phyloP scores from a whole-genome alignment of 2,888 invertebrate species.

The Cantharis flavilabris region DNA sequence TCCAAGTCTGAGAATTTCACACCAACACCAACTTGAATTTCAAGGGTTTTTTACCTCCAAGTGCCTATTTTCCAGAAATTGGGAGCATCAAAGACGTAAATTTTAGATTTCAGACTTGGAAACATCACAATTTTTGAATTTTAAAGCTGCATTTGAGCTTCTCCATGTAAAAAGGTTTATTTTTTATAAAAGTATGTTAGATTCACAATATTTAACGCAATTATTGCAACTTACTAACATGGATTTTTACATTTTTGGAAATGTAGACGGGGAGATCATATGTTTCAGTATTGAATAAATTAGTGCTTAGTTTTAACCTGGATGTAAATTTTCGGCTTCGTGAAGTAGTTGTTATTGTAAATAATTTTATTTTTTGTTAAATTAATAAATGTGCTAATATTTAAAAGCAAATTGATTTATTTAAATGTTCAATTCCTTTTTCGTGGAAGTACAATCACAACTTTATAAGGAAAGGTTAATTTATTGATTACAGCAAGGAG shows the following conservation, averaged over 20 bases:
- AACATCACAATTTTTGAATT: not conserved
- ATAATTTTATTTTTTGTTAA: not conserved
- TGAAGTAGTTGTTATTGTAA: not conserved
- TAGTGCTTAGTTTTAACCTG: not conserved
- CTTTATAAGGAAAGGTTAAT: not conserved
- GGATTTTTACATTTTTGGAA: not conserved
- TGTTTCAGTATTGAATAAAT: not conserved
- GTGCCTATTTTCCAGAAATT: not conserved
- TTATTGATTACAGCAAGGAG: not conserved
- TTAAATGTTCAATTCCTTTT: not conserved
- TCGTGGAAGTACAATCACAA: not conserved
- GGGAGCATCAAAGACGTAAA: not conserved
- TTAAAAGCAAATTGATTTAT: not conserved
- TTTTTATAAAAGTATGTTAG: not conserved
- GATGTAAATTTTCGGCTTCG: not conserved
- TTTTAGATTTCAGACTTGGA: not conserved
- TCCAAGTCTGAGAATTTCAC: not conserved
- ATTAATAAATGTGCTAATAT: not conserved
- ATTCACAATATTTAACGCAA: not conserved
- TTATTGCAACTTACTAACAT: not conserved
- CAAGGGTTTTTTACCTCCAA: not conserved
- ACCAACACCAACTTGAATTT: not conserved
- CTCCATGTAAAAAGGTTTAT: not conserved
- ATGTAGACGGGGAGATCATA: not conserved
- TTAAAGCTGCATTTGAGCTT: not conserved